These are phyloP conservation scores for Plutella xylostella DNA, from an alignment of 2,888 invertebrate genomes.

Conservation along the genomic window DNA sequence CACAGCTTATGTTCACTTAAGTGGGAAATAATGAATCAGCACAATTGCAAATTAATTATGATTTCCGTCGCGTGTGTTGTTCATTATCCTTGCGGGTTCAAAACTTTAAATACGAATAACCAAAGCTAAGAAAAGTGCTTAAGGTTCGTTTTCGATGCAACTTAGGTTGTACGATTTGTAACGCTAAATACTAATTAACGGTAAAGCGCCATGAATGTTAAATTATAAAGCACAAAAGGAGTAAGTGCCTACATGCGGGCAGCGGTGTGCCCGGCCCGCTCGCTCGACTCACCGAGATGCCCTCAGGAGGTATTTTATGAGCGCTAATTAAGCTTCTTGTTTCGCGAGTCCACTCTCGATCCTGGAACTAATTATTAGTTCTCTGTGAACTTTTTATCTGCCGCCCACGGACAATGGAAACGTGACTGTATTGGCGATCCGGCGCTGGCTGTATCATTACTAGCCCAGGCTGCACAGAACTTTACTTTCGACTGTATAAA, in stretches of 20 bases:
- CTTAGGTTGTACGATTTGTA: neutral
- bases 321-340: constrained; percentile 61
- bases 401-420: constrained; percentile 59
- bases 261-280: neutral
- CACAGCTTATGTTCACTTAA: neutral
- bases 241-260: neutral
- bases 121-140: no score
- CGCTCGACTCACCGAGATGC: constrained; percentile 9
- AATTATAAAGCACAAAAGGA: constrained; percentile 9
- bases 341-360: constrained; percentile 38
- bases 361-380: constrained; percentile 59
- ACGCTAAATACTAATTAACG: constrained; percentile 21
- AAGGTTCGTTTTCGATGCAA: no score
- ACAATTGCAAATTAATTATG: neutral
- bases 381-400: constrained; percentile 58
- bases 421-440: constrained; percentile 60
- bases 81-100: no score
- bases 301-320: constrained; percentile 39
- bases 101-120: no score
- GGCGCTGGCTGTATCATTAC: constrained; percentile 6
- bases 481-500: no score
- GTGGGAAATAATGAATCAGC: neutral
- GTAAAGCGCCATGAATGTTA: constrained; percentile 21
- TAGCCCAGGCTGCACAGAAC: no score
- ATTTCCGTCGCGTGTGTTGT: no score